phyloP scores from a whole-genome alignment of 2,113 vertebrate genomes.

The Nipponia nippon region DNA sequence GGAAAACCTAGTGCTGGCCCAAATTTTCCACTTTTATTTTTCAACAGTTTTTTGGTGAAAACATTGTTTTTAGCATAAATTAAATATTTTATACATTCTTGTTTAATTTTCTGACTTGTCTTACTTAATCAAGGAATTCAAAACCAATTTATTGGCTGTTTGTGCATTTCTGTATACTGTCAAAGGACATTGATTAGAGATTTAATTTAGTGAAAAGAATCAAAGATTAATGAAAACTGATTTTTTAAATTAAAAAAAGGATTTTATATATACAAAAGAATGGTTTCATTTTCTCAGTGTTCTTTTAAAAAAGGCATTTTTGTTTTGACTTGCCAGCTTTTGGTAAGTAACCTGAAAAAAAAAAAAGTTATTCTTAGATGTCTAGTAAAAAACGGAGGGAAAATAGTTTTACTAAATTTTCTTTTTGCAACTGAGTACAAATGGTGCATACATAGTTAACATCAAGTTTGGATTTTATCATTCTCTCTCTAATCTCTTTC shows the following conservation, averaged over 20 bases:
- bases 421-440: background rate
- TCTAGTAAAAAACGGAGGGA: background rate
- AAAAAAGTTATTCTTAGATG: background rate
- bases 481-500: background rate
- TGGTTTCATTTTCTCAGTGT: background rate
- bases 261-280: background rate
- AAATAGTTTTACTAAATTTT: background rate
- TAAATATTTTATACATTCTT: background rate
- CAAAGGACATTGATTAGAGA: background rate
- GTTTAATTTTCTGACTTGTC: background rate
- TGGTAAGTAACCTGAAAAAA: background rate
- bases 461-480: background rate
- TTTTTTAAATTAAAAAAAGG: background rate
- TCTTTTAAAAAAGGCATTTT: background rate
- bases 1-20: background rate
- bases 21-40: background rate
- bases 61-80: background rate
- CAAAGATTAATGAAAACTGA: background rate
- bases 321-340: background rate
- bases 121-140: background rate
- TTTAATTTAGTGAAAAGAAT: background rate
- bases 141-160: background rate
- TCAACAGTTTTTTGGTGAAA: background rate
- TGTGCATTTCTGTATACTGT: background rate
- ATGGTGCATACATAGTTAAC: background rate